These are phyloP conservation scores for Ophion obscuratus DNA, from an alignment of 2,888 invertebrate genomes.

Conservation along the genomic window DNA sequence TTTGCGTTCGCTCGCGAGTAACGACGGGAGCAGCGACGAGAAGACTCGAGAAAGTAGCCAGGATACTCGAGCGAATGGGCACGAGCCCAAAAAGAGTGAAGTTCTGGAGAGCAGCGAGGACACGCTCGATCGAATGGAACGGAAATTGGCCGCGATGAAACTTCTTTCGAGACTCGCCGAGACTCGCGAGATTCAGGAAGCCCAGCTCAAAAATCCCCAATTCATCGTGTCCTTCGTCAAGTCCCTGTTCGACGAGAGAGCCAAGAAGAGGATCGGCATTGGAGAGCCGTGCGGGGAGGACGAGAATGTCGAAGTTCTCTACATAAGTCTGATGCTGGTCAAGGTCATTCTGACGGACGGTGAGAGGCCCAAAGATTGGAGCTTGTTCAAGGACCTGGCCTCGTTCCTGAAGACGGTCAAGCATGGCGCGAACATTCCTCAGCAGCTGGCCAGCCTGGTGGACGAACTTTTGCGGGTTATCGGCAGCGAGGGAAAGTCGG, in stretches of 20 bases:
- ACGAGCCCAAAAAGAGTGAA: conserved; percentile 39
- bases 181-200: conserved; percentile 79
- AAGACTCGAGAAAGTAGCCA: neutral
- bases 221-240: conserved; percentile 80
- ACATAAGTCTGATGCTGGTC: conserved; percentile 81
- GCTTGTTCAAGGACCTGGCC: conserved; percentile 78
- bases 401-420: conserved; percentile 74
- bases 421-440: conserved; percentile 62
- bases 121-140: conserved; percentile 73
- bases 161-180: conserved; percentile 80
- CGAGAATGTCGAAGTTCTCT: conserved; percentile 75
- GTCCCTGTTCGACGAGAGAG: conserved; percentile 76
- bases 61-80: no score
- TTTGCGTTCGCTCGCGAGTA: conserved; percentile 75
- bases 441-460: conserved; percentile 72
- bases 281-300: conserved; percentile 19
- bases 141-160: conserved; percentile 78
- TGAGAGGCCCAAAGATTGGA: conserved; percentile 74
- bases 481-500: conserved; percentile 74
- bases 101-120: conserved; percentile 73
- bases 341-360: conserved; percentile 80
- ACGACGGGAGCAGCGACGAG: neutral
- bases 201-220: conserved; percentile 79
- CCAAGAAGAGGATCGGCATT: neutral
- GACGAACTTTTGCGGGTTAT: conserved; percentile 79